Evolutionary conservation across 2,797 vertebrate species (phyloP), one percentile per base, ranked within the genome.

Genomic region (Odontamblyopus lacepedii): DNA sequence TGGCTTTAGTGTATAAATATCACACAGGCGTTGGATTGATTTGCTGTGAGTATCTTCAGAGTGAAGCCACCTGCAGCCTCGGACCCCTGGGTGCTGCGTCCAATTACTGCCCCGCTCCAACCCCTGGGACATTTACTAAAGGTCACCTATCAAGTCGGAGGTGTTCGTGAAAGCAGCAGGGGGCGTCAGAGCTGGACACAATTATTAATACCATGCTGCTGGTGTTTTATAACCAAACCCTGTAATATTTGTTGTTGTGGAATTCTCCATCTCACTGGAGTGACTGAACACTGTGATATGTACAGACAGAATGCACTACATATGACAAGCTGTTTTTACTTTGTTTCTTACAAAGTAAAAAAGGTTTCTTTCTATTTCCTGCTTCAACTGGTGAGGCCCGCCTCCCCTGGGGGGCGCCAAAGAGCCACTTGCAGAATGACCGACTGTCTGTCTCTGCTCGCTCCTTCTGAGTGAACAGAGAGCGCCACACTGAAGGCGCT

Each of bases 1-100:
- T 8, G 18, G 30, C 18, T 62, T 19, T 35, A 35, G 60, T 32
- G 16, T 9, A 35, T 38, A 63, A 63, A 63, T 63, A 32, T 35
- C 29, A 63, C 5, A 2, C 59, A 29, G 13, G 0, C 26, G 15
- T 38, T 19, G 18, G 18, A 35, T 63, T 63, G 61, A 63, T 63
- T 38, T n/a, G 81, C 59, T 72, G 66, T 51, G 15, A 69, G 57
- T 80, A 69, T 77, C 51, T 11, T 63, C 70, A 0, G 59, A 30
- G 59, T 16, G 19, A 30, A 19, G 60, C 60, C 60, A 35, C 29
- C 6, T 30, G 16, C 60, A 6, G 50, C 72, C 44, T 27, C 7
- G 30, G 32, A 19, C 30, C 61, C 61, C 61, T 30, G 7, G 18
- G 61, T 8, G 18, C 18, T 3, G 30, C 5, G 61, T 63, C 30